Conservation (phyloP, 2,113 vertebrate genomes). For the Tenebrosternarchus preto region DNA sequence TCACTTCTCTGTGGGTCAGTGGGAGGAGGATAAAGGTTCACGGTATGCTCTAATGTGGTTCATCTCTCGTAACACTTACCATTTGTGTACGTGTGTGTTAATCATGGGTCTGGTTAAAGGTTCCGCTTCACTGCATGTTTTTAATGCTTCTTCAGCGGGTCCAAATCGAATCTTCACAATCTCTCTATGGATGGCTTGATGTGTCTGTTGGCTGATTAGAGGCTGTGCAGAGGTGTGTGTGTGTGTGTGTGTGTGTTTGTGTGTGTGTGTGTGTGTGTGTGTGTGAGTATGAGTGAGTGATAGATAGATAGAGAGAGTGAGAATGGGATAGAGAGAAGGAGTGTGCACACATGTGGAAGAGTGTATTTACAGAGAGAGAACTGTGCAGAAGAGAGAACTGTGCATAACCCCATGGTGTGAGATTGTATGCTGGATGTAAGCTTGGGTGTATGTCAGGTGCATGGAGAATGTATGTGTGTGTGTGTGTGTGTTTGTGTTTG, state of each 20-base stretch:
- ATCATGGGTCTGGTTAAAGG: neutral
- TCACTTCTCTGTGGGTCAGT: neutral
- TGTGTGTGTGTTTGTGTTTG: conserved; percentile 13
- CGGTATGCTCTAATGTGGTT: neutral
- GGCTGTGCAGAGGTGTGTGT: neutral
- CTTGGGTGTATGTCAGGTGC: conserved; percentile 14
- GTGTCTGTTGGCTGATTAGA: neutral
- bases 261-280: neutral
- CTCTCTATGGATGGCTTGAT: neutral
- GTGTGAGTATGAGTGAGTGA: neutral
- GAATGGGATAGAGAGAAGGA: too few species aligned
- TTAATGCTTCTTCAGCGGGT: neutral
- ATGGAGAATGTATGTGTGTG: conserved; percentile 6
- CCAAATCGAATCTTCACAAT: conserved; percentile 2
- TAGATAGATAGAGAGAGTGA: neutral
- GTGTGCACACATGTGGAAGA: too few species aligned
- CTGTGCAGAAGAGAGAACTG: too few species aligned
- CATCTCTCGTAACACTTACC: neutral
- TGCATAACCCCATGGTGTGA: neutral
- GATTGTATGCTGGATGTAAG: neutral
- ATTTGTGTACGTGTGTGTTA: conserved; percentile 10
- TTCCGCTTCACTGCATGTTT: neutral
- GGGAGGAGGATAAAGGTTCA: neutral
- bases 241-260: neutral
- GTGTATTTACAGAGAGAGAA: too few species aligned